Conservation (phyloP, 2,797 vertebrate species). For the Danio kyathit region DNA sequence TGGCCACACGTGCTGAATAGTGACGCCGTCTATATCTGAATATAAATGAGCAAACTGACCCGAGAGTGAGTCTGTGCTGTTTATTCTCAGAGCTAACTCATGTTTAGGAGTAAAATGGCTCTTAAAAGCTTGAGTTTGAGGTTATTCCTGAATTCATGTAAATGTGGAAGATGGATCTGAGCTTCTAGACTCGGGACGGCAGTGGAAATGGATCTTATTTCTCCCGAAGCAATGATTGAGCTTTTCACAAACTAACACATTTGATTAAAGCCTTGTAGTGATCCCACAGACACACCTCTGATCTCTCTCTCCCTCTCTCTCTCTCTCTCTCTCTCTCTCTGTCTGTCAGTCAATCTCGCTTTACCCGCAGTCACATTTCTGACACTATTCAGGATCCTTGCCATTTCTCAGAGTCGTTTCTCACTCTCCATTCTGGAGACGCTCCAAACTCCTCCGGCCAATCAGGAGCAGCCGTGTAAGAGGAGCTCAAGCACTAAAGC, state of each 20-base stretch:
- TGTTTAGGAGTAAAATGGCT: conserved; percentile 1
- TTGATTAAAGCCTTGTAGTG: background rate
- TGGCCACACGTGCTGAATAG: conserved; percentile 58
- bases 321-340: conserved; percentile 30
- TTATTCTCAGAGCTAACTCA: conserved; percentile 42
- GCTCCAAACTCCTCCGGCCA: conserved; percentile 74
- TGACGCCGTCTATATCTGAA: conserved; percentile 38
- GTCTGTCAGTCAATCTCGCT: conserved; percentile 60
- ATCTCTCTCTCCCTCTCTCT: too few relatives aligned
- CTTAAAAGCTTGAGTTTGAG: background rate
- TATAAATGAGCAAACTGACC: conserved; percentile 13
- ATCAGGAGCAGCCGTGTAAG: conserved; percentile 43
- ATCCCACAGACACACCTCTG: conserved; percentile 5
- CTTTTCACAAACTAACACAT: background rate
- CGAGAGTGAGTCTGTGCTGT: background rate
- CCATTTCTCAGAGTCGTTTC: conserved; percentile 70
- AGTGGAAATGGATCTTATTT: background rate
- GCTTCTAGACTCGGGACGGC: background rate
- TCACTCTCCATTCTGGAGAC: conserved; percentile 76
- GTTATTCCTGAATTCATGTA: conserved; percentile 19
- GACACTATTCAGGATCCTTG: conserved; percentile 59
- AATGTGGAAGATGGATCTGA: conserved; percentile 5
- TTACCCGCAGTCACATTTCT: conserved; percentile 63
- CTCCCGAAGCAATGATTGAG: background rate
- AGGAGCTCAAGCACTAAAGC: conserved; percentile 55